Evolutionary conservation across 2,888 invertebrate genomes (phyloP).

Genomic region (Chaitophorus viminalis): DNA sequence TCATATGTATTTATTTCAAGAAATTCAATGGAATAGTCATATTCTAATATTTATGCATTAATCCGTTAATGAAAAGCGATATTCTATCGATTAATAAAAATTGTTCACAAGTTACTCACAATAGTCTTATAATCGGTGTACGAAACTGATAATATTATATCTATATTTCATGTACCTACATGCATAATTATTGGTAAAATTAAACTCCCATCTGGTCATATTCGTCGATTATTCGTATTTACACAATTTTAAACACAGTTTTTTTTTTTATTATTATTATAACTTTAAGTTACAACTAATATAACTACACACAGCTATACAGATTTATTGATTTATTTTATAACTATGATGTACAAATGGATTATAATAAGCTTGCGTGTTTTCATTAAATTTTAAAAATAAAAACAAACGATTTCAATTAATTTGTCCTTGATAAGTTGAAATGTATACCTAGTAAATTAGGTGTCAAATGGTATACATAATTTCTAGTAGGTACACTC

Average conservation of each 20-base stretch:
- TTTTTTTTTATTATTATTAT: too few species aligned
- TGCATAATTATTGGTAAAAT: not conserved
- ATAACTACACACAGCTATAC: too few species aligned
- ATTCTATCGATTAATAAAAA: not conserved
- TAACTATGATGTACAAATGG: too few species aligned
- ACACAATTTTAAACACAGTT: too few species aligned
- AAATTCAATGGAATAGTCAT: not conserved
- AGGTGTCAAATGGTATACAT: not conserved
- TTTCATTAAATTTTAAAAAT: not conserved
- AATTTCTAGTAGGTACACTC: not conserved
- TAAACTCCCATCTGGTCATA: not conserved
- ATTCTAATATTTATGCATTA: not conserved
- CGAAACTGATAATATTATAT: not conserved
- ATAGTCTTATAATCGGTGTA: constrained; percentile 7
- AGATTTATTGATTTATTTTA: too few species aligned
- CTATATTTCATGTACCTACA: too few species aligned
- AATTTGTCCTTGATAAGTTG: not conserved
- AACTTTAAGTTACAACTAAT: too few species aligned
- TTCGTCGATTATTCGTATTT: too few species aligned
- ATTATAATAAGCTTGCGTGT: not conserved
- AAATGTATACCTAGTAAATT: not conserved
- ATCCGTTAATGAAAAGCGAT: not conserved
- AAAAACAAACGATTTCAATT: not conserved
- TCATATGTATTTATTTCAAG: not conserved
- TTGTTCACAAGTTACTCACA: not conserved